Evolutionary conservation across 1,140 invertebrate species (phyloP), one percentile per base, ranked within the genome.

Genomic region (Planococcus citri): DNA sequence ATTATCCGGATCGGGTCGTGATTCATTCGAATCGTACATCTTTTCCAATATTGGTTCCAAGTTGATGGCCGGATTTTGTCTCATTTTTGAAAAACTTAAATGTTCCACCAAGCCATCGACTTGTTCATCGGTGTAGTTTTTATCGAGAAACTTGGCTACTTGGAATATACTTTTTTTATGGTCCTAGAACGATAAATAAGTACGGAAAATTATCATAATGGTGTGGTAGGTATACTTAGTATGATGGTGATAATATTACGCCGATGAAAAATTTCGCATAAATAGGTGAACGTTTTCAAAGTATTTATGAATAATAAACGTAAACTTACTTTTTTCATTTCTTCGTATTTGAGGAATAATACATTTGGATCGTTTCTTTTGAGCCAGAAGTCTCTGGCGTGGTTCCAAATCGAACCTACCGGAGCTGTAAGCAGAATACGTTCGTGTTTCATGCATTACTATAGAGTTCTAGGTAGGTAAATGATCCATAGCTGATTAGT

Each of bases 1-100:
- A 0, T 80, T 74, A 27, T 84, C 77, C 0, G 82, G 81, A 73
- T 83, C 72, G 12, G 74, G 77, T 61, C 61, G 51, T 27, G 82
- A 80, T 76, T 71, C 81, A 20, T 80, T 77, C 67, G 80, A 76
- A 0, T 79, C 79, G 38, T 80, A 81, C 14, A 79, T 80, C 3
- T 80, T 78, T 41, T 82, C 79, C 0, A 90, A 74, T 17, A 90
- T 77, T 1, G 82, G 78, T 29, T 73, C 72, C 21, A 73, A 70
- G 76, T 91, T 91, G 0, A 89, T 81, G 0, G 86, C 86, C 6
- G 84, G 82, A 76, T 94, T 94, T 0, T 81, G 80, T 73, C 87
- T 86, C 90, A 94, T 81, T 33, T 73, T 76, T 60, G 73, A 72
- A 27, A 84, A 82, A 58, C 78, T 70, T 72, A 90, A 80, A 74